Percentiles rank a stretch among this genome's conserved stretches.
Evolutionary conservation across 2,888 invertebrate species (phyloP).

Genomic region (Cheilosia scutellata): DNA sequence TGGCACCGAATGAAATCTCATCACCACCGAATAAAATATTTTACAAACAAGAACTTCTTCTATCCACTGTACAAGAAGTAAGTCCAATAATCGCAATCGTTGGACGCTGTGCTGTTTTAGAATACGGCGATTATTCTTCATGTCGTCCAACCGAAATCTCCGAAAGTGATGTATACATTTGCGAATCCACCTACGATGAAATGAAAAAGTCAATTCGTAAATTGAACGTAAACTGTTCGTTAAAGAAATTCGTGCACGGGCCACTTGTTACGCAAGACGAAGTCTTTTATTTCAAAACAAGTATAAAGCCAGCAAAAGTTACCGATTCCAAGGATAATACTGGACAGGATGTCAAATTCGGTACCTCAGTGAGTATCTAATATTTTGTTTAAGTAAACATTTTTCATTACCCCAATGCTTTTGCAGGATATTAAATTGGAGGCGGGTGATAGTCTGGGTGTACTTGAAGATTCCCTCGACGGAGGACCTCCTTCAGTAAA

Average conservation of each 20-base stretch:
- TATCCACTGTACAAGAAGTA: constrained; percentile 95
- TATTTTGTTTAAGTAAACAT: background rate
- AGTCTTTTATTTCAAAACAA: constrained; percentile 90
- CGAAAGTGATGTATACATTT: constrained; percentile 96
- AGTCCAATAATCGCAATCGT: constrained; percentile 96
- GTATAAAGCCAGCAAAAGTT: constrained; percentile 86
- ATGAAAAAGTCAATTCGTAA: constrained; percentile 90
- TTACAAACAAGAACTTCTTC: constrained; percentile 96
- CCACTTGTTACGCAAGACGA: constrained; percentile 97
- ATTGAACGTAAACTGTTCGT: constrained; percentile 88
- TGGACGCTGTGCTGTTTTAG: constrained; percentile 95
- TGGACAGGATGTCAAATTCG: constrained; percentile 39
- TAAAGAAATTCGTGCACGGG: constrained; percentile 92
- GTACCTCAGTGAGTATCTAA: constrained; percentile 30
- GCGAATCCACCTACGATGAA: constrained; percentile 96
- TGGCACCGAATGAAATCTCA: constrained; percentile 92
- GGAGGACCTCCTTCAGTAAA: constrained; percentile 92
- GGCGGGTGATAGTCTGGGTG: constrained; percentile 80
- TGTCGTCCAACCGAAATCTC: constrained; percentile 96
- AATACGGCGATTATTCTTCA: constrained; percentile 94
- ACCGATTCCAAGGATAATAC: constrained; percentile 42
- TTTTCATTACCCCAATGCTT: background rate
- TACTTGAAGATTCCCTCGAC: constrained; percentile 92
- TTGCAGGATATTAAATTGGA: constrained; percentile 79
- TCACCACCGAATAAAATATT: constrained; percentile 92